These are phyloP conservation scores for Macropodus opercularis DNA, from an alignment of 2,797 vertebrate genomes.

Conservation along the genomic window DNA sequence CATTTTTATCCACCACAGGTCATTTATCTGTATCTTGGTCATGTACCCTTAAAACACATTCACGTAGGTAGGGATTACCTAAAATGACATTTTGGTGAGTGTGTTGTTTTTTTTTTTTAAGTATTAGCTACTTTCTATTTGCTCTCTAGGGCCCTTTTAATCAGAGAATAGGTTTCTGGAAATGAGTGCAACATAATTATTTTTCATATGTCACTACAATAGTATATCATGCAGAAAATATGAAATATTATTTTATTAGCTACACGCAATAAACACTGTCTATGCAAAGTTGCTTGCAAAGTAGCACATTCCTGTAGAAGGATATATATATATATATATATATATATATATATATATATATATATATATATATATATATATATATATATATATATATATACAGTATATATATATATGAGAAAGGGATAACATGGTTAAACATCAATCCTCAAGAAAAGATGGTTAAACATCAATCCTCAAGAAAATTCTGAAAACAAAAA, in stretches of 20 bases:
- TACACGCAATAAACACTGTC: slow-evolving; percentile 74
- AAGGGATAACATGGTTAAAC: too few species aligned
- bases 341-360: too few species aligned
- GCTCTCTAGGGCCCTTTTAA: slow-evolving; percentile 46
- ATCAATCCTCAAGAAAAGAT: slow-evolving; percentile 34
- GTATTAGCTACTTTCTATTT: slow-evolving; percentile 34
- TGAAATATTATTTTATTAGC: slow-evolving; percentile 69
- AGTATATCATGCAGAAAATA: slow-evolving; percentile 62
- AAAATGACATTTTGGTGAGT: slow-evolving; percentile 36
- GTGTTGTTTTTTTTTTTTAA: slow-evolving; percentile 32
- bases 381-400: too few species aligned
- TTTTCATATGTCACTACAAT: slow-evolving; percentile 61
- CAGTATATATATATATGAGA: too few species aligned
- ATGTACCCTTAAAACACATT: slow-evolving; percentile 55
- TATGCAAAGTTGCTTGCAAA: slow-evolving; percentile 78
- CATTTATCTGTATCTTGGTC: slow-evolving; percentile 48
- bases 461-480: slow-evolving; percentile 35
- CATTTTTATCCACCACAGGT: slow-evolving; percentile 53
- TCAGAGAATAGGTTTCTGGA: slow-evolving; percentile 30
- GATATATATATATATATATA: too few species aligned
- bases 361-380: too few species aligned
- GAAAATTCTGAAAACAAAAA: slow-evolving; percentile 28
- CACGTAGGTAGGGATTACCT: slow-evolving; percentile 32
- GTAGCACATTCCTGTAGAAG: slow-evolving; percentile 57
- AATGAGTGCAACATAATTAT: slow-evolving; percentile 55